Evolutionary conservation across 2,113 vertebrate genomes (phyloP).

Genomic region (Pelodiscus sinensis): DNA sequence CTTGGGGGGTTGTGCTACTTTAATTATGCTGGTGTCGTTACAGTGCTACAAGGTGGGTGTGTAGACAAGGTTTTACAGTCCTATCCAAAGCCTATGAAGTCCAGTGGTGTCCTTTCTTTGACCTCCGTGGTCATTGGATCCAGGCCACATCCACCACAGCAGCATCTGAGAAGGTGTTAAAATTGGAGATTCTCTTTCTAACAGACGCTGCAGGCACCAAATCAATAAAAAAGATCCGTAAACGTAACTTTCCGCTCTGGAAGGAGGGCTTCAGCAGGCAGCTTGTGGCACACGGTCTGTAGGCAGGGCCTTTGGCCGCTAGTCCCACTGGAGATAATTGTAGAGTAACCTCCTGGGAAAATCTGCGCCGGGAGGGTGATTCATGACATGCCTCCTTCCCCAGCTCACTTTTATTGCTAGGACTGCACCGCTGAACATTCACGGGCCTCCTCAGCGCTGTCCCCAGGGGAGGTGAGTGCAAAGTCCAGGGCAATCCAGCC

Average conservation of each 20-base stretch:
- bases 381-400: not conserved
- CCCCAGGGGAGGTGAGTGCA: too few species aligned
- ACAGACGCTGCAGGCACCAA: not conserved
- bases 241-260: not conserved
- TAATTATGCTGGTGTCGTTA: fast-evolving
- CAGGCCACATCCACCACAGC: not conserved
- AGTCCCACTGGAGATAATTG: not conserved
- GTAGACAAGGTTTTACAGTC: not conserved
- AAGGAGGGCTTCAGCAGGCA: not conserved
- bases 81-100: not conserved
- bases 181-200: not conserved
- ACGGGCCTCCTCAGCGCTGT: not conserved
- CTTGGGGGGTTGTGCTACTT: not conserved
- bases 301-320: not conserved
- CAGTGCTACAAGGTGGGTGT: fast-evolving
- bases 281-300: too few species aligned
- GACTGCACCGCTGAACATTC: not conserved
- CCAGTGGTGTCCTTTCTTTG: not conserved
- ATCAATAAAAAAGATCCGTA: not conserved
- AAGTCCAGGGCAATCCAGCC: too few species aligned
- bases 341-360: not conserved
- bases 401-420: not conserved
- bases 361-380: not conserved
- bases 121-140: not conserved
- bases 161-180: fast-evolving